phyloP scores from a whole-genome alignment of 2,888 invertebrate genomes.

The Eilema caniola region DNA sequence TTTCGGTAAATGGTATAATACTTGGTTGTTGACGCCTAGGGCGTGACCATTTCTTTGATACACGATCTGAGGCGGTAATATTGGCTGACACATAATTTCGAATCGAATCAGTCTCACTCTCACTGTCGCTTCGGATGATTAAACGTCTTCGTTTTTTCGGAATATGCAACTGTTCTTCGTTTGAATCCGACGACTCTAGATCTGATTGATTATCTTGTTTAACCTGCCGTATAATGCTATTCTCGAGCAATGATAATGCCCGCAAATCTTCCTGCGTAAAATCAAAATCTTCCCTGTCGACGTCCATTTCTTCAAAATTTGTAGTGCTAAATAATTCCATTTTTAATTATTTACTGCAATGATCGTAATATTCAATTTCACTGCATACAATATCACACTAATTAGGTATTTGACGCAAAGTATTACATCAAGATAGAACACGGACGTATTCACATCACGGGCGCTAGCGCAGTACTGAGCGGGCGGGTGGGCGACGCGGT shows the following conservation, averaged over 20 bases:
- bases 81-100: conserved; percentile 18
- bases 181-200: conserved; percentile 1
- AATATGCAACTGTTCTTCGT: conserved; percentile 5
- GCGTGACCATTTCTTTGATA: conserved; percentile 16
- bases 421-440: conserved; percentile 1
- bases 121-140: conserved; percentile 16
- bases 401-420: background rate
- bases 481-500: conserved; percentile 21
- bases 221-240: conserved; percentile 4
- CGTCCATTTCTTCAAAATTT: conserved; percentile 15
- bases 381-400: conserved; percentile 14
- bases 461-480: conserved; percentile 18
- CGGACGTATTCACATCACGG: too few relatives aligned
- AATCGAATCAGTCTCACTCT: conserved; percentile 23
- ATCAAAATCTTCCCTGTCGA: conserved; percentile 15
- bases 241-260: conserved; percentile 7
- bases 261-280: conserved; percentile 17
- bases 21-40: conserved; percentile 20
- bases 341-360: conserved; percentile 9
- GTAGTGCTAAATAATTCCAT: conserved; percentile 12
- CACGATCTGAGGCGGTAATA: conserved; percentile 17
- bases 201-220: conserved; percentile 9
- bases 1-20: conserved; percentile 22
- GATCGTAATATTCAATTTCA: background rate
- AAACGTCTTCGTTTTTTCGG: conserved; percentile 14